phyloP scores from a whole-genome alignment of 2,797 vertebrate genomes.

The Phataginus tricuspis region DNA sequence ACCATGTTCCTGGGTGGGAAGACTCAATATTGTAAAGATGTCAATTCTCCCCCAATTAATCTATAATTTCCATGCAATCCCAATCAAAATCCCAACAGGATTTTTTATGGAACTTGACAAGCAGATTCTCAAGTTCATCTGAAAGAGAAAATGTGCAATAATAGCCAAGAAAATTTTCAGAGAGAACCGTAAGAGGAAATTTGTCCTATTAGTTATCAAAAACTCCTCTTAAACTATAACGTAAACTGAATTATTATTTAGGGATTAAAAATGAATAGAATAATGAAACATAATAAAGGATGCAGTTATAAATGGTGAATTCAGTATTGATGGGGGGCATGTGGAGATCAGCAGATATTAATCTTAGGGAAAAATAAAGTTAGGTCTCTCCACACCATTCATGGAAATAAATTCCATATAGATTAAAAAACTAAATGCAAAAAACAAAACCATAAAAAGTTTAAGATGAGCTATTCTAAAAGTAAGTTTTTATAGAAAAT shows the following conservation, averaged over 20 bases:
- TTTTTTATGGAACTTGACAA: slow-evolving; percentile 62
- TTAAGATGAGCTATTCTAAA: background rate
- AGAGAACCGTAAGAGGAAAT: slow-evolving; percentile 43
- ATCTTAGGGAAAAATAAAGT: too few relatives aligned
- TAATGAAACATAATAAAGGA: background rate
- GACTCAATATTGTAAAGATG: slow-evolving; percentile 53
- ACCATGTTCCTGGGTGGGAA: slow-evolving; percentile 53
- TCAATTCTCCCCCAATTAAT: slow-evolving; percentile 59
- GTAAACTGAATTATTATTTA: background rate
- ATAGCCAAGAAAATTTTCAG: slow-evolving; percentile 47
- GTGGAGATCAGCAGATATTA: background rate
- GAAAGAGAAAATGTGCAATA: slow-evolving; percentile 64
- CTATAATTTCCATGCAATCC: slow-evolving; percentile 55
- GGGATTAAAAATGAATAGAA: background rate
- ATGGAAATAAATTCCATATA: background rate
- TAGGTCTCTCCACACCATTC: background rate
- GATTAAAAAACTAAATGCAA: slow-evolving; percentile 7
- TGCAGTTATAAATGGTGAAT: background rate
- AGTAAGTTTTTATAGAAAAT: background rate
- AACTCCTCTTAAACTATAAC: background rate
- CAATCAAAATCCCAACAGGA: slow-evolving; percentile 62
- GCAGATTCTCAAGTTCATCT: slow-evolving; percentile 63
- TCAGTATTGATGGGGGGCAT: too few relatives aligned
- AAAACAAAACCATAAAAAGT: background rate
- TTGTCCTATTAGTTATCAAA: slow-evolving; percentile 18